Evolutionary conservation across 2,797 vertebrate species (phyloP).

Genomic region (Gastrophryne carolinensis): DNA sequence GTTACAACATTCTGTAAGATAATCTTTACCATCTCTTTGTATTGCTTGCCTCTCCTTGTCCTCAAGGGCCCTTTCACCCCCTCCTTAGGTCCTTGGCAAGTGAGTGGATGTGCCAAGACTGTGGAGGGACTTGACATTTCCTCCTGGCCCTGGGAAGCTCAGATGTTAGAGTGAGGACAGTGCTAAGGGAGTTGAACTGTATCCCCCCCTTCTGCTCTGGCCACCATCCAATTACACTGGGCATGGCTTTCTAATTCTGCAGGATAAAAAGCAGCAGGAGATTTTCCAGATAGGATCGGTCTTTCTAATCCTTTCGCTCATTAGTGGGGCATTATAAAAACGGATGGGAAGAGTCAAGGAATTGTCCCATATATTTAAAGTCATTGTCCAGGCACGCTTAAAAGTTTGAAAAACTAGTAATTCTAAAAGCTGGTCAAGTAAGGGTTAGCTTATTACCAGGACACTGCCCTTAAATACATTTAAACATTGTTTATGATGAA

Average conservation of each 20-base stretch:
- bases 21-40: neutral
- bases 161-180: conserved; percentile 47
- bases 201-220: neutral
- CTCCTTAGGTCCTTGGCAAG: conserved; percentile 46
- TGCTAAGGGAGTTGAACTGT: conserved; percentile 39
- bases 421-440: too few relatives aligned
- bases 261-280: neutral
- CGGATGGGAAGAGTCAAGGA: too few relatives aligned
- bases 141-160: conserved; percentile 28
- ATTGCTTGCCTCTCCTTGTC: neutral
- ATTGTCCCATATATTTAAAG: too few relatives aligned
- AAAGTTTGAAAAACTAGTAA: too few relatives aligned
- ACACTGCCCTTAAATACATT: too few relatives aligned
- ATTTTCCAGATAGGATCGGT: neutral
- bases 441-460: too few relatives aligned
- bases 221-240: neutral
- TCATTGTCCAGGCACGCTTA: too few relatives aligned
- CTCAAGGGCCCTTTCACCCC: conserved; percentile 22
- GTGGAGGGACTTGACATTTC: conserved; percentile 50
- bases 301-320: neutral
- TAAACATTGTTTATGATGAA: too few relatives aligned
- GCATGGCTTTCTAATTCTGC: neutral
- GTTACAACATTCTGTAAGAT: neutral
- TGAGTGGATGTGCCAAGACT: conserved; percentile 26
- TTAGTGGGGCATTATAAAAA: conserved; percentile 6